Evolutionary conservation across 2,113 vertebrate genomes (phyloP).

Genomic region (Sinocyclocheilus anshuiensis): DNA sequence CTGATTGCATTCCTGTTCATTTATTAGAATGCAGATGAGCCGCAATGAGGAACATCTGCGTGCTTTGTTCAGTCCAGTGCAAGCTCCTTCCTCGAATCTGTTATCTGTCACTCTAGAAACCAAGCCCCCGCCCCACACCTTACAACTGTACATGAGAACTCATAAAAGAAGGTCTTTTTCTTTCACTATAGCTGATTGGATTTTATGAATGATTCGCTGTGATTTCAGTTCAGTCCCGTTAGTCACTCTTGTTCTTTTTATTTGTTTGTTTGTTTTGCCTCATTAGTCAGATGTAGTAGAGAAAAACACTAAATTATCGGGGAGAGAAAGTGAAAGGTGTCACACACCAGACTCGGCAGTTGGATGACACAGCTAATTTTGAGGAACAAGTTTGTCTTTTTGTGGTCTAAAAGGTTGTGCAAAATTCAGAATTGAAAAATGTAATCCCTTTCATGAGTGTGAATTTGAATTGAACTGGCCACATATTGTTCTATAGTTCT

Average conservation of each 20-base stretch:
- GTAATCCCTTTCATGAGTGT: too few relatives aligned
- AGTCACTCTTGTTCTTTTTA: neutral
- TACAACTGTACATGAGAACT: slow-evolving; percentile 6
- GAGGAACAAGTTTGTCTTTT: too few relatives aligned
- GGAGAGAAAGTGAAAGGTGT: neutral
- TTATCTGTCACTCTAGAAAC: slow-evolving; percentile 40
- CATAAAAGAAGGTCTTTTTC: slow-evolving; percentile 13
- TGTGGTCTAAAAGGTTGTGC: too few relatives aligned
- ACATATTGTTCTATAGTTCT: too few relatives aligned
- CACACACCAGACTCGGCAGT: neutral
- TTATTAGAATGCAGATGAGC: slow-evolving; percentile 79
- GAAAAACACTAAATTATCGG: neutral
- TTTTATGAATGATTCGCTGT: neutral
- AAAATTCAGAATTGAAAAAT: too few relatives aligned
- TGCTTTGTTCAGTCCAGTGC: slow-evolving; percentile 59
- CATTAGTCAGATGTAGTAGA: neutral
- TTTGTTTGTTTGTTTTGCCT: neutral
- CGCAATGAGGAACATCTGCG: slow-evolving; percentile 77
- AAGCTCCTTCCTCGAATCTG: slow-evolving; percentile 32
- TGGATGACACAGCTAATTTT: too few relatives aligned
- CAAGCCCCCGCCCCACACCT: slow-evolving; percentile 2
- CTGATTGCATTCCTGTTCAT: slow-evolving; percentile 75
- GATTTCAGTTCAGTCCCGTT: neutral
- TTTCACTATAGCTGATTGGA: slow-evolving; percentile 8
- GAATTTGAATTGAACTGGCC: too few relatives aligned